Conservation (phyloP, 2,113 vertebrate species). For the Cryptomyrus ogoouensis region DNA sequence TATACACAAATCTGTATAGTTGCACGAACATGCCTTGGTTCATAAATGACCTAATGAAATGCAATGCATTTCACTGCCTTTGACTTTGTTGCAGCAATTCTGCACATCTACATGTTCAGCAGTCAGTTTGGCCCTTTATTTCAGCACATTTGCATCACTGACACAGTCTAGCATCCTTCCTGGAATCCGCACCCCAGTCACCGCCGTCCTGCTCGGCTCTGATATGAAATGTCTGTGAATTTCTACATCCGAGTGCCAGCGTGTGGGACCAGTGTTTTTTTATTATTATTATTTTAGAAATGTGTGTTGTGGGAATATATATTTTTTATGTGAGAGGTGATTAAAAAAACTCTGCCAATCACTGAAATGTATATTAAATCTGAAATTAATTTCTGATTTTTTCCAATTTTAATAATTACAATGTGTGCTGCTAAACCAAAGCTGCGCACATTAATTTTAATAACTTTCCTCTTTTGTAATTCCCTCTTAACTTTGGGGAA, state of each 20-base stretch:
- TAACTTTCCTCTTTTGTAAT: slow-evolving; percentile 57
- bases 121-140: background rate
- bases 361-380: slow-evolving; percentile 96
- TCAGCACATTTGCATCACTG: background rate
- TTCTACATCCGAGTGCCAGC: background rate
- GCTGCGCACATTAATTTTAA: slow-evolving; percentile 93
- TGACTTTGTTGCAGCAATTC: background rate
- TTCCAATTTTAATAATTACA: slow-evolving; percentile 93
- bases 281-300: slow-evolving; percentile 44
- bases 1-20: background rate
- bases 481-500: slow-evolving; percentile 72
- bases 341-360: slow-evolving; percentile 70
- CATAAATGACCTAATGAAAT: background rate
- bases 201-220: background rate
- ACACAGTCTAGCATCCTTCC: background rate
- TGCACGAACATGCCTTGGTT: background rate
- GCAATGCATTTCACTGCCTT: background rate
- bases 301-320: slow-evolving; percentile 29
- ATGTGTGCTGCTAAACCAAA: slow-evolving; percentile 96
- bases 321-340: slow-evolving; percentile 65
- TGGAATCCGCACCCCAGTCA: background rate
- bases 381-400: slow-evolving; percentile 99
- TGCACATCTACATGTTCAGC: background rate
- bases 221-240: background rate
- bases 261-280: slow-evolving; percentile 21